Conservation (phyloP, 2,888 invertebrate species). For the Formica aserva region DNA sequence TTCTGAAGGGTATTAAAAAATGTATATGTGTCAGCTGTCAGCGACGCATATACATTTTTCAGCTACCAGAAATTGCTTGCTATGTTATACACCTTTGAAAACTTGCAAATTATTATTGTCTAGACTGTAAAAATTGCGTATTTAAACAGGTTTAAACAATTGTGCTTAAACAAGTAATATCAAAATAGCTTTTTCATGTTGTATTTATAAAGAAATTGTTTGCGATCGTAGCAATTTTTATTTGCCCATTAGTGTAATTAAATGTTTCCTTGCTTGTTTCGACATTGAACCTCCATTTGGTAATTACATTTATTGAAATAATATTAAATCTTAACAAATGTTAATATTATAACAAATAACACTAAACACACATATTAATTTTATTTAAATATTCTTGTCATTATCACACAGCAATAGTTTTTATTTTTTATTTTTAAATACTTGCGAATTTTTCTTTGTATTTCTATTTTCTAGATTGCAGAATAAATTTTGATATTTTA, state of each 20-base stretch:
- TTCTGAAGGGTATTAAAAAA: background rate
- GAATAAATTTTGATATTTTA: background rate
- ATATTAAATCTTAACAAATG: background rate
- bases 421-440: background rate
- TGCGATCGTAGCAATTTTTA: background rate
- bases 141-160: constrained; percentile 5
- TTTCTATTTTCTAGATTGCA: background rate
- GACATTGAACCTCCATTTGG: background rate
- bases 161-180: background rate
- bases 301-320: background rate
- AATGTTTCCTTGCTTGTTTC: background rate
- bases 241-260: background rate
- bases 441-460: background rate
- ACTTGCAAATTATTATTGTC: constrained; percentile 13
- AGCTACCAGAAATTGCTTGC: background rate
- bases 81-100: background rate
- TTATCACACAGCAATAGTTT: background rate
- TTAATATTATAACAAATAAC: background rate
- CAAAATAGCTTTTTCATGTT: background rate
- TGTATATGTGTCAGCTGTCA: background rate
- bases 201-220: background rate
- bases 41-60: background rate
- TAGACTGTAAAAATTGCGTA: background rate
- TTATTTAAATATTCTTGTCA: constrained; percentile 7
- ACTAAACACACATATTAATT: background rate